phyloP scores from a whole-genome alignment of 2,113 vertebrate species.

The Notarius quadriscutis region DNA sequence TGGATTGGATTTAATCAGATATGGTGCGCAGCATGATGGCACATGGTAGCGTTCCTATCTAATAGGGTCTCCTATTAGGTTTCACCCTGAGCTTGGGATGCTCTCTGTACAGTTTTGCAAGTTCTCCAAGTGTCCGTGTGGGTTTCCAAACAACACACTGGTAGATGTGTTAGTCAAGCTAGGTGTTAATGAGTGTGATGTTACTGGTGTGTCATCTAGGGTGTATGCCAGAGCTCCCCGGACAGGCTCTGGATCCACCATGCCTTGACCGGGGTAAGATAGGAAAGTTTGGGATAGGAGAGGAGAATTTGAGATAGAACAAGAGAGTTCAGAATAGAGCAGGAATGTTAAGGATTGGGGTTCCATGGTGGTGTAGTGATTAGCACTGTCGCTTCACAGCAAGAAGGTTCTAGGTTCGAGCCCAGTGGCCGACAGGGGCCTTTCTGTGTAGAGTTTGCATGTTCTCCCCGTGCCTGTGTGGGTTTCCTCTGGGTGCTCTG shows the following conservation, averaged over 20 bases:
- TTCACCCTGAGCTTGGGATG: neutral
- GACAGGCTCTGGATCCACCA: neutral
- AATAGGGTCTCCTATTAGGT: neutral
- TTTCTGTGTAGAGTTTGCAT: too few relatives aligned
- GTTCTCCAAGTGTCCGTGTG: neutral
- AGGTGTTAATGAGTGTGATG: neutral
- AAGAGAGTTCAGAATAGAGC: neutral
- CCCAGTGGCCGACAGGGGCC: too few relatives aligned
- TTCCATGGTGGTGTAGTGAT: too few relatives aligned
- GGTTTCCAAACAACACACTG: neutral
- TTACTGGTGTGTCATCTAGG: neutral
- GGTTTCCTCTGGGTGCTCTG: too few relatives aligned
- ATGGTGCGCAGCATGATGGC: neutral
- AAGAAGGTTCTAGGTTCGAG: too few relatives aligned
- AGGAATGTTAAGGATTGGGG: neutral
- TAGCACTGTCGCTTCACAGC: too few relatives aligned
- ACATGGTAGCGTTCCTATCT: neutral
- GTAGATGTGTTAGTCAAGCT: neutral
- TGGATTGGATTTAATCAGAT: neutral
- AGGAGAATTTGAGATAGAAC: slow-evolving; percentile 26
- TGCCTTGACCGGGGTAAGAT: neutral
- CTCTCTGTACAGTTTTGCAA: neutral
- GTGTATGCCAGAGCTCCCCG: neutral
- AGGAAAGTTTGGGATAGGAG: neutral
- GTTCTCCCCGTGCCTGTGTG: too few relatives aligned